Evolutionary conservation across 2,888 invertebrate species (phyloP).

Genomic region (Caenorhabditis sulstoni): DNA sequence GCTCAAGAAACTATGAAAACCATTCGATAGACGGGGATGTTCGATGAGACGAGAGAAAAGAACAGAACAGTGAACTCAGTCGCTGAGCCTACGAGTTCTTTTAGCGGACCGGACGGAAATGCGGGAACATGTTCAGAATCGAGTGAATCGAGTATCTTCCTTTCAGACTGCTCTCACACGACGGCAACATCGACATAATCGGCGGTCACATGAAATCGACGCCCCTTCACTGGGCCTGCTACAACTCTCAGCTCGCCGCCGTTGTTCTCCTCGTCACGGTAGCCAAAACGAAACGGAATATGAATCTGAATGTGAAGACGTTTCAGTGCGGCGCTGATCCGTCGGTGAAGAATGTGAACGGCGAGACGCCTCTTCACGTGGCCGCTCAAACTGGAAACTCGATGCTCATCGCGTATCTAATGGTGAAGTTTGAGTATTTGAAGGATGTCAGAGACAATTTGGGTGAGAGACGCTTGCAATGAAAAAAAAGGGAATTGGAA

Average conservation of each 20-base stretch:
- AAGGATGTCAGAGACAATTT: slow-evolving; percentile 29
- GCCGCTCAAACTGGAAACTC: slow-evolving; percentile 54
- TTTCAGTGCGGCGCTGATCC: slow-evolving; percentile 48
- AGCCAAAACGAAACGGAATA: no score
- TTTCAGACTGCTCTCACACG: slow-evolving; percentile 34
- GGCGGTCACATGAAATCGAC: slow-evolving; percentile 96
- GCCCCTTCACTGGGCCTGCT: slow-evolving; percentile 93
- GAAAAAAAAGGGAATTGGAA: no score
- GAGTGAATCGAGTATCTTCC: no score
- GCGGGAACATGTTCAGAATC: no score
- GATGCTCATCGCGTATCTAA: slow-evolving; percentile 41
- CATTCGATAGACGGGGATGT: no score
- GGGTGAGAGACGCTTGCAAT: no score
- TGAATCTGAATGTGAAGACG: no score
- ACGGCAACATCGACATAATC: slow-evolving; percentile 89
- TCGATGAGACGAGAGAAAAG: no score
- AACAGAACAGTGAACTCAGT: no score
- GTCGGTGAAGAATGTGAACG: slow-evolving; percentile 29
- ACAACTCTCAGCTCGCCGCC: slow-evolving; percentile 20
- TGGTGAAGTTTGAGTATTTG: slow-evolving; percentile 38
- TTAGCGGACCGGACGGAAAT: no score
- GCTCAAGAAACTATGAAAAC: neutral
- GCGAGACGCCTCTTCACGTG: slow-evolving; percentile 61
- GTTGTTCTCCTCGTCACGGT: slow-evolving; percentile 45
- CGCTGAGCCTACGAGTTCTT: no score